Base-by-base conservation (phyloP, 2,113 vertebrate species). In the Myiopsitta monachus region DNA sequence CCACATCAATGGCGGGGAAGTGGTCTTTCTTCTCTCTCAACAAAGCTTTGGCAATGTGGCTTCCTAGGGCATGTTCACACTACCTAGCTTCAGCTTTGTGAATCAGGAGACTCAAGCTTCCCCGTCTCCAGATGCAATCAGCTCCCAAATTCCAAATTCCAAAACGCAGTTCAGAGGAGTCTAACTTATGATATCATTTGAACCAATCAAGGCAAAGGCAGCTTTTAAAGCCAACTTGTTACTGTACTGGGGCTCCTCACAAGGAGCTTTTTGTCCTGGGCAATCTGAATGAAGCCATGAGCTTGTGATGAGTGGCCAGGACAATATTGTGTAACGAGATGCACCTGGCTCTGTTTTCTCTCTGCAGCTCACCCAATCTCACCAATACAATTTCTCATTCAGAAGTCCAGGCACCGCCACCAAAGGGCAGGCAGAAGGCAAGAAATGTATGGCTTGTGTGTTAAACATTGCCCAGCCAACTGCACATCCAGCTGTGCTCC, bases 1-100 rank as follows among this genome's bases (percentile, higher is more conserved):
- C 83, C 95, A 94, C 95, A 92, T 92, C 96, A 91, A 63, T 95
- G 94, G 22, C 0, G 1, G 80, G 69, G 43, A 81, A 94, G 76
- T 46, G 88, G 88, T 52, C 94, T 88, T 27, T 90, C 85, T 90
- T 87, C 64, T 93, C 64, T 27, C 83, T 85, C 91, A 87, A 78
- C 76, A 78, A 38, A 77, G 83, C 91, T 16, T 2, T 10, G 38
- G 75, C 85, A 39, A 14, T 2, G 38, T 2, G 63, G 83, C 88
- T 92, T 88, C 92, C 90, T 11, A 79, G 61, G 94, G 94, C 92
- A 51, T 18, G 66, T 54, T 83, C 91, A 54, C 86, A 61, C 72
- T 31, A 10, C 95, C 87, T 46, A 39, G 4, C 81, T 79, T 23
- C 62, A 44, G 70, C 78, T 36, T 4, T 63, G 83, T n/a, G 80